Evolutionary conservation across 2,888 invertebrate species (phyloP).

Genomic region (Amblyjoppa fuscipennis): DNA sequence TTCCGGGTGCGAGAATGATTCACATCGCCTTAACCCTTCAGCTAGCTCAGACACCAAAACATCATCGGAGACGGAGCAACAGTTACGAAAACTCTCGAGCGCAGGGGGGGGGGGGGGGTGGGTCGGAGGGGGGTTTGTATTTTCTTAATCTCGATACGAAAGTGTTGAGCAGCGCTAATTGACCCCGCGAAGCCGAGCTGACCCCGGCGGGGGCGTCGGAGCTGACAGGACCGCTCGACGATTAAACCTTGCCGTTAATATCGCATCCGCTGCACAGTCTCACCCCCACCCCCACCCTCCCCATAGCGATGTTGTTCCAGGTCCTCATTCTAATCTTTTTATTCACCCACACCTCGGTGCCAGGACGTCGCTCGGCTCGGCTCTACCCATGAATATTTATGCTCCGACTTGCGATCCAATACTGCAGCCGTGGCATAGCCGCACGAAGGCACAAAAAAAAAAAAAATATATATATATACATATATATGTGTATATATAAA

Average conservation of each 20-base stretch:
- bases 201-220: slow-evolving; percentile 81
- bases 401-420: slow-evolving; percentile 72
- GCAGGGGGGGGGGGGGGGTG: not conserved
- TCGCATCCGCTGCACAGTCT: slow-evolving; percentile 68
- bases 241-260: slow-evolving; percentile 84
- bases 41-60: not conserved
- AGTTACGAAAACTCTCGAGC: not conserved
- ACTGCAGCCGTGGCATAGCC: slow-evolving; percentile 54
- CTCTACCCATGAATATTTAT: slow-evolving; percentile 80
- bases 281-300: slow-evolving; percentile 57
- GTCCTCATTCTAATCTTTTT: slow-evolving; percentile 49
- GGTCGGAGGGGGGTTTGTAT: not conserved
- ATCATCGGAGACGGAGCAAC: not conserved
- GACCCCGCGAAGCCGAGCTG: slow-evolving; percentile 83
- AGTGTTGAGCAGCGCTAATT: slow-evolving; percentile 84
- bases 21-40: not conserved
- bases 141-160: not conserved
- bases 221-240: slow-evolving; percentile 80
- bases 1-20: no score
- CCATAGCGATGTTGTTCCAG: slow-evolving; percentile 52
- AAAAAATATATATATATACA: slow-evolving; percentile 13
- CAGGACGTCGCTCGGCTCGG: not conserved
- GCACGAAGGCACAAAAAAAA: slow-evolving; percentile 37
- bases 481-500: slow-evolving; percentile 8
- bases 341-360: slow-evolving; percentile 25